Percentiles rank a stretch among this genome's conserved stretches.
Evolutionary conservation across 2,113 vertebrate species (phyloP).

Genomic region (Misgurnus mizolepis): DNA sequence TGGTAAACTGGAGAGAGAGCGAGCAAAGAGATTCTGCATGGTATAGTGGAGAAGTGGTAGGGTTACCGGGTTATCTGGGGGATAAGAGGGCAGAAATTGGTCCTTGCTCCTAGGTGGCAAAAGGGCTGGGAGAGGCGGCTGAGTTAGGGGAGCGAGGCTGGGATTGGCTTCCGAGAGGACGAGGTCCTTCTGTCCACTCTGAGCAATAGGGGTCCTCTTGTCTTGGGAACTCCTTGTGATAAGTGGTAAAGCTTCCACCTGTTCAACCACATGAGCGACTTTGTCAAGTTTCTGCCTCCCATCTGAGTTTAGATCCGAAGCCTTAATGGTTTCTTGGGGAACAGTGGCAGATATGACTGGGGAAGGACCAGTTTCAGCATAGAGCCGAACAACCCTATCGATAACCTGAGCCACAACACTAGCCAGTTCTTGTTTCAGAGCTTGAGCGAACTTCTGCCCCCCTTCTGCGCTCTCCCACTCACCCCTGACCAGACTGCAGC

Average conservation of each 20-base stretch:
- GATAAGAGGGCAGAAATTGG: constrained; percentile 59
- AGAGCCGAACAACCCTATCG: constrained; percentile 75
- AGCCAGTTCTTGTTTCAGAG: constrained; percentile 75
- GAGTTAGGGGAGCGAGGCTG: constrained; percentile 61
- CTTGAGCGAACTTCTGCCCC: constrained; percentile 74
- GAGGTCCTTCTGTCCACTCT: constrained; percentile 50
- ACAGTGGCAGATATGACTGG: constrained; percentile 51
- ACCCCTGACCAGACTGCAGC: constrained; percentile 67
- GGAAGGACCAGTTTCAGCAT: constrained; percentile 62
- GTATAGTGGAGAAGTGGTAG: constrained; percentile 77
- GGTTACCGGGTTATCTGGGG: constrained; percentile 57
- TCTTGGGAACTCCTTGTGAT: constrained; percentile 66
- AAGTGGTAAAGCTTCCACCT: constrained; percentile 54
- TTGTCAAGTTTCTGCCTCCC: constrained; percentile 50
- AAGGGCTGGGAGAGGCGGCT: constrained; percentile 58
- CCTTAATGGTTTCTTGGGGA: constrained; percentile 56
- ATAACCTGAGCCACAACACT: constrained; percentile 76
- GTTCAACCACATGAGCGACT: constrained; percentile 55
- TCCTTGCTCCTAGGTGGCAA: constrained; percentile 63
- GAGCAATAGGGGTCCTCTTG: constrained; percentile 59
- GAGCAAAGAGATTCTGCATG: constrained; percentile 80
- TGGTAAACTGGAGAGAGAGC: constrained; percentile 67
- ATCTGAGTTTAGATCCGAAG: constrained; percentile 61
- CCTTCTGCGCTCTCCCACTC: constrained; percentile 64
- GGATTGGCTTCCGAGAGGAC: constrained; percentile 62